phyloP scores from a whole-genome alignment of 2,797 vertebrate genomes.

The Myiotriccus ornatus region DNA sequence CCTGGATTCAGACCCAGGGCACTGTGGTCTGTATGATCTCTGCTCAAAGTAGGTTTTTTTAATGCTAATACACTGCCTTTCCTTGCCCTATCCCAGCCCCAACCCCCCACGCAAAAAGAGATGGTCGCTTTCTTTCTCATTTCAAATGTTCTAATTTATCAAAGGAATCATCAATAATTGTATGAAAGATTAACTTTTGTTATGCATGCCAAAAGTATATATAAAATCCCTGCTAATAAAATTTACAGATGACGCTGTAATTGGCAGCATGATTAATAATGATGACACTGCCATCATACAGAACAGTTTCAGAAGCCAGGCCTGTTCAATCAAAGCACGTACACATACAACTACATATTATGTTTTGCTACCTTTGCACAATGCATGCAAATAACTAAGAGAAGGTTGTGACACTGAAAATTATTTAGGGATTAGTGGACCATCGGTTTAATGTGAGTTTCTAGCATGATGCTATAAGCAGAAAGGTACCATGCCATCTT shows the following conservation, averaged over 20 bases:
- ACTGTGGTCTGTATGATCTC: conserved; percentile 23
- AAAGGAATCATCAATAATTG: conserved; percentile 32
- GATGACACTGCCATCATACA: background rate
- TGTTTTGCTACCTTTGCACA: background rate
- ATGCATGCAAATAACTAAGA: background rate
- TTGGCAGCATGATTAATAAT: conserved; percentile 14
- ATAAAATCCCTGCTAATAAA: conserved; percentile 37
- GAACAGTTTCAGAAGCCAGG: background rate
- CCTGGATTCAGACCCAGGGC: conserved; percentile 57
- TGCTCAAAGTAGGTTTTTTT: conserved; percentile 36
- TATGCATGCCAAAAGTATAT: background rate
- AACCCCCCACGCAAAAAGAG: background rate
- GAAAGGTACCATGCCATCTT: background rate
- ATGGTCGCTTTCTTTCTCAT: background rate
- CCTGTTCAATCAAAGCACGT: background rate
- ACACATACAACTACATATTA: background rate
- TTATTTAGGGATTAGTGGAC: background rate
- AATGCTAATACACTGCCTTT: conserved; percentile 42
- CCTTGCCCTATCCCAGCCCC: background rate
- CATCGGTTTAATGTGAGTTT: background rate
- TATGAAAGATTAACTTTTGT: conserved; percentile 5
- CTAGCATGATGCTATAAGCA: background rate
- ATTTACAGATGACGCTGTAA: conserved; percentile 19
- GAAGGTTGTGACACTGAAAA: background rate
- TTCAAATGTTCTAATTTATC: conserved; percentile 27